Percentiles rank a stretch among this genome's conserved stretches.
Conservation (phyloP, 2,797 vertebrate genomes). For the Scolopax rusticola region DNA sequence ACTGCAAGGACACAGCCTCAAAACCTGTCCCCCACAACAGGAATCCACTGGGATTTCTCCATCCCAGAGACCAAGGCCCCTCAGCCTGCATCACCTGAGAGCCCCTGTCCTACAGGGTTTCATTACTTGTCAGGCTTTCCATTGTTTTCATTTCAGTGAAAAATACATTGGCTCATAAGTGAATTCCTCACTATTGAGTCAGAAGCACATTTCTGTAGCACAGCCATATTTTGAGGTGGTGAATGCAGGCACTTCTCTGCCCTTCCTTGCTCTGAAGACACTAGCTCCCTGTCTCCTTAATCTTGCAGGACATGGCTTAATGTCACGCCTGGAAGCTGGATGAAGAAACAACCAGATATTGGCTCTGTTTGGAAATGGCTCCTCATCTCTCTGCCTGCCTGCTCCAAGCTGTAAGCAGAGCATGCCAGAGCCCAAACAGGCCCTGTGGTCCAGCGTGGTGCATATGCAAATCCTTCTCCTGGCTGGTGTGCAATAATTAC, state of each 20-base stretch:
- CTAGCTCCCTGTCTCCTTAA: neutral
- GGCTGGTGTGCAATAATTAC: constrained; percentile 25
- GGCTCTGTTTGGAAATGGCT: neutral
- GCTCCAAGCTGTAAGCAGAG: neutral
- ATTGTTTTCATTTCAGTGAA: neutral
- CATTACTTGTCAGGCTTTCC: neutral
- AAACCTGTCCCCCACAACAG: fast-evolving
- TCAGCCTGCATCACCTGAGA: fast-evolving
- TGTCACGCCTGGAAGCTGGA: neutral
- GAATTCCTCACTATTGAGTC: neutral
- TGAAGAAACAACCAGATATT: neutral
- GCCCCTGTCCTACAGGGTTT: neutral
- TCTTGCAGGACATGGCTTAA: neutral
- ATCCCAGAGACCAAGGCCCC: neutral
- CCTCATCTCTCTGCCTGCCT: neutral
- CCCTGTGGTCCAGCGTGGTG: neutral
- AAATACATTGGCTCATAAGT: neutral
- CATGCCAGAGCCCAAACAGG: neutral
- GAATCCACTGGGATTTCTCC: neutral
- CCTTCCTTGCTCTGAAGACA: neutral
- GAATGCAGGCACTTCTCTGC: neutral
- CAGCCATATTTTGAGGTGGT: neutral
- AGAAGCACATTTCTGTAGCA: neutral
- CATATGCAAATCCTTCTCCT: constrained; percentile 4
- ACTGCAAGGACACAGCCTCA: neutral